These are phyloP conservation scores for Agrotis clavis DNA, from an alignment of 2,888 invertebrate species.

Conservation along the genomic window DNA sequence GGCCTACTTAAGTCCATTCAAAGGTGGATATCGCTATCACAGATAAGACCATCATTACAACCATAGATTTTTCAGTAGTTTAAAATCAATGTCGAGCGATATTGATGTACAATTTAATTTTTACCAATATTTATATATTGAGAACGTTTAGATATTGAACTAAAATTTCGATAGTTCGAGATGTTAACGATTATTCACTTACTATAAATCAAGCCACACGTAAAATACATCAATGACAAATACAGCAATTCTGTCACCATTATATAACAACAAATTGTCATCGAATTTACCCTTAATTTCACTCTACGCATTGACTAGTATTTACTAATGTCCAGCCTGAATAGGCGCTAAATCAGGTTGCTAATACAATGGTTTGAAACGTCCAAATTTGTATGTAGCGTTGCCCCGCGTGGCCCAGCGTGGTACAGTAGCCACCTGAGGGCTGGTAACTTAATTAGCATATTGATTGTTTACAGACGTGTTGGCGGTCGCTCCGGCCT, in stretches of 20 bases:
- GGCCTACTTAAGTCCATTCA: too few species aligned
- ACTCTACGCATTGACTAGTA: conserved; percentile 22
- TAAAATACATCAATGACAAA: conserved; percentile 3
- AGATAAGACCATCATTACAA: too few species aligned
- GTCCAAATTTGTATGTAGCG: conserved; percentile 66
- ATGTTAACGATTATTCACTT: not conserved
- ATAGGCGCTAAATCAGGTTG: conserved; percentile 62
- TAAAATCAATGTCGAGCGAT: too few species aligned
- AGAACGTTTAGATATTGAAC: not conserved
- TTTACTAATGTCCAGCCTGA: conserved; percentile 34
- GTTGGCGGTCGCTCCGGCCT: conserved; percentile 55
- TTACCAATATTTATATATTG: too few species aligned
- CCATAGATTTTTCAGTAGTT: too few species aligned
- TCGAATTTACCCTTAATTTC: conserved; percentile 30
- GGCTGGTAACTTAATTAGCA: conserved; percentile 79
- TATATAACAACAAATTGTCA: conserved; percentile 23
- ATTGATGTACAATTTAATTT: too few species aligned
- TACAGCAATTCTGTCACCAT: not conserved
- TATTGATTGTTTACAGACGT: conserved; percentile 85
- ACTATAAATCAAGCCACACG: not conserved
- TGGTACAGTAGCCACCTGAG: conserved; percentile 71
- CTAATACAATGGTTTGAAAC: conserved; percentile 57
- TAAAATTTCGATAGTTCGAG: too few species aligned
- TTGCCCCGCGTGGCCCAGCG: conserved; percentile 26
- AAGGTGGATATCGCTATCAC: too few species aligned